phyloP scores from a whole-genome alignment of 1,140 invertebrate species.

The Zaprionus ornatus region DNA sequence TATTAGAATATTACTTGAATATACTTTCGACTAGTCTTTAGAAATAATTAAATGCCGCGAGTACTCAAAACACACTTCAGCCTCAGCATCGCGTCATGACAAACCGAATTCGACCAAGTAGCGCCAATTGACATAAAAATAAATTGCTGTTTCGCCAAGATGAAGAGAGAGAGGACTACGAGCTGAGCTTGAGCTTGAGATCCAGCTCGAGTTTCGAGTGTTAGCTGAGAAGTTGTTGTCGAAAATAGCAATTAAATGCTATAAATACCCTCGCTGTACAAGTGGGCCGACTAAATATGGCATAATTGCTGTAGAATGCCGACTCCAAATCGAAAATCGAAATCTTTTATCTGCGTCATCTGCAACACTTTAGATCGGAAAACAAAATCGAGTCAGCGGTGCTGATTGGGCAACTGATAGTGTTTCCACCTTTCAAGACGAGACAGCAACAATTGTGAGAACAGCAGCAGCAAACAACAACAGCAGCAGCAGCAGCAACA shows the following conservation, averaged over 20 bases:
- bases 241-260: constrained; percentile 73
- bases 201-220: no score
- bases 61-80: constrained; percentile 16
- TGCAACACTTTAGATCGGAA: constrained; percentile 53
- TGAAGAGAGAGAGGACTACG: not conserved
- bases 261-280: constrained; percentile 48
- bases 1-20: not conserved
- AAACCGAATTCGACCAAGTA: constrained; percentile 10
- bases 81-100: not conserved
- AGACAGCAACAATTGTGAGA: not conserved
- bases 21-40: not conserved
- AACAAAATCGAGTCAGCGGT: constrained; percentile 32
- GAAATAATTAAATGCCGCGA: not conserved
- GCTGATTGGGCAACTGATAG: constrained; percentile 51
- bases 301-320: constrained; percentile 59
- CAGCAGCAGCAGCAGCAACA: constrained; percentile 4
- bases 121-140: constrained; percentile 32
- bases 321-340: constrained; percentile 14
- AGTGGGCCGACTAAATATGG: constrained; percentile 59
- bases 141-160: constrained; percentile 12
- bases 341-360: constrained; percentile 66
- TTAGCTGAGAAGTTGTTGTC: constrained; percentile 45
- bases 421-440: constrained; percentile 10
- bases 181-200: not conserved
- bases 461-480: constrained; percentile 1